Evolutionary conservation across 2,113 vertebrate species (phyloP).

Genomic region (Ranitomeya imitator): DNA sequence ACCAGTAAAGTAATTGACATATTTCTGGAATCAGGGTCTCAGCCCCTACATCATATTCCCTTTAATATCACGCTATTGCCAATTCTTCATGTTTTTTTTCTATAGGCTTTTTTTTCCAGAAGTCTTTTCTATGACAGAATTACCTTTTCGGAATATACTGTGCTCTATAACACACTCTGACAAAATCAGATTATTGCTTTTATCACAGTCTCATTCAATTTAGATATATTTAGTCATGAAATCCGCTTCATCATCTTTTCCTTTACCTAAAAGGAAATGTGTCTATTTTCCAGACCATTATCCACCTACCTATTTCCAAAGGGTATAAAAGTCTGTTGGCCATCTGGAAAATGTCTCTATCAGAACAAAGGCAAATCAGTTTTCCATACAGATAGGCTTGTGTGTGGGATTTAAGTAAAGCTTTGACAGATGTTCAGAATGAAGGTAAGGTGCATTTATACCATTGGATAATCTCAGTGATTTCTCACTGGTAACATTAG

Average conservation of each 20-base stretch:
- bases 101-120: background rate
- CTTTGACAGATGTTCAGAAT: constrained; percentile 19
- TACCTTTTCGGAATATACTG: background rate
- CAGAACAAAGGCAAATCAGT: constrained; percentile 36
- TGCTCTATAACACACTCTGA: background rate
- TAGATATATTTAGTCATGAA: constrained; percentile 44
- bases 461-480: background rate
- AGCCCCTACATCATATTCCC: too few species aligned
- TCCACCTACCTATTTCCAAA: constrained; percentile 43
- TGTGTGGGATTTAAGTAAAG: constrained; percentile 41
- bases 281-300: constrained; percentile 37
- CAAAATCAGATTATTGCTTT: background rate
- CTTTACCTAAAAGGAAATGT: constrained; percentile 24
- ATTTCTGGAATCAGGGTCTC: too few species aligned
- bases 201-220: constrained; percentile 1
- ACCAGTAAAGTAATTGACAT: too few species aligned
- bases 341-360: constrained; percentile 17
- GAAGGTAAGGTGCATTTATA: background rate
- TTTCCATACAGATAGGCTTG: constrained; percentile 38
- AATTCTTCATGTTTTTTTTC: too few species aligned
- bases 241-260: constrained; percentile 19
- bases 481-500: background rate
- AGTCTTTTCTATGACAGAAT: background rate
- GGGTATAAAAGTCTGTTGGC: constrained; percentile 29
- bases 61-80: too few species aligned